Conservation (phyloP, 2,797 vertebrate genomes). For the Diglossa cyanea region DNA sequence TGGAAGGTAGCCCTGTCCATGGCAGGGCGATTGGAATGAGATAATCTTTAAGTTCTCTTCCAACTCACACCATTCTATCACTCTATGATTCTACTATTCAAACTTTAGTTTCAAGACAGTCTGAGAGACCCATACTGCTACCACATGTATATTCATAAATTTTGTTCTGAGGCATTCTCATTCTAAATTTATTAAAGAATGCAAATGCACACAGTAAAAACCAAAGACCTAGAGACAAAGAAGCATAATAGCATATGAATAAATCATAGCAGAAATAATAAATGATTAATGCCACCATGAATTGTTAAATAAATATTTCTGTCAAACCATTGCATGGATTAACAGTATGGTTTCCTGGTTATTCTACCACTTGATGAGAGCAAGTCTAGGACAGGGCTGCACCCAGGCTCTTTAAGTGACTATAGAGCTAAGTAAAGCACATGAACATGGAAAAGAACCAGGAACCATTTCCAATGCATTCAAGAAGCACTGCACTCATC, state of each 20-base stretch:
- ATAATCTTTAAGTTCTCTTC: neutral
- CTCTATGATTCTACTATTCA: neutral
- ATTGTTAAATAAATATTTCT: neutral
- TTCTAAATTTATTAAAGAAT: neutral
- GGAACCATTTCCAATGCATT: neutral
- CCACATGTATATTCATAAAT: neutral
- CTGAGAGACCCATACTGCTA: neutral
- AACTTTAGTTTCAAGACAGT: neutral
- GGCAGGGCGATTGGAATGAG: neutral
- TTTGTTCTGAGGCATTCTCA: neutral
- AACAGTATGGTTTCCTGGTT: neutral
- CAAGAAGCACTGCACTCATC: neutral
- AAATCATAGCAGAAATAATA: conserved; percentile 12
- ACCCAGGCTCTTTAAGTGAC: neutral
- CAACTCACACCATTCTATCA: neutral
- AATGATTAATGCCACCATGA: neutral
- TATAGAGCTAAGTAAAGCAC: neutral
- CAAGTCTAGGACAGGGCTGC: neutral
- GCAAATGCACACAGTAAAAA: neutral
- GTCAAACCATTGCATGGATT: neutral
- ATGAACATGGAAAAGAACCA: neutral
- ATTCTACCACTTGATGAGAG: neutral
- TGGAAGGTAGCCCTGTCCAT: neutral
- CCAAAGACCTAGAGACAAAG: neutral
- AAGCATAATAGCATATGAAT: neutral